These are phyloP conservation scores for Rhodeus uyekii DNA, from an alignment of 2,797 vertebrate species.

Conservation along the genomic window DNA sequence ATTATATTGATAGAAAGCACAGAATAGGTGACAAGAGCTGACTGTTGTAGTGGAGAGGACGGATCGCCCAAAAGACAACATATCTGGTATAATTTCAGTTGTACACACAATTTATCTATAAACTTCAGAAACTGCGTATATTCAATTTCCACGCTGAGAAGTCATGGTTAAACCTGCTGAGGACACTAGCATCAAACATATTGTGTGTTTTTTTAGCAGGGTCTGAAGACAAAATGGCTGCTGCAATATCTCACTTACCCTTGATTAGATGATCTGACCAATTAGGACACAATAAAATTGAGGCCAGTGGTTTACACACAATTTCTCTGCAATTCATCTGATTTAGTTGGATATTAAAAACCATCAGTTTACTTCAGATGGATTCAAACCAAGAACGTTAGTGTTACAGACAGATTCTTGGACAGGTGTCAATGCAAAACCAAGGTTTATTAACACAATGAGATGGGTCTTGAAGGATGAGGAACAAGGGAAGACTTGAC, in stretches of 20 bases:
- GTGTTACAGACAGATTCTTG: too few species aligned
- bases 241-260: background rate
- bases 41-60: background rate
- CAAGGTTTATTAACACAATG: too few species aligned
- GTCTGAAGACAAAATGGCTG: background rate
- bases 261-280: background rate
- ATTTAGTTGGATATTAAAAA: too few species aligned
- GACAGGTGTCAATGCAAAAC: too few species aligned
- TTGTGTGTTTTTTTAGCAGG: background rate
- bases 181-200: background rate
- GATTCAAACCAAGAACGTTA: too few species aligned
- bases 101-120: background rate
- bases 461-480: too few species aligned
- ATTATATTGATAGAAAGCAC: background rate
- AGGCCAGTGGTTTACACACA: background rate
- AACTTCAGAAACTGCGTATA: too few species aligned
- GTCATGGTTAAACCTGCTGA: background rate
- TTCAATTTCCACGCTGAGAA: background rate
- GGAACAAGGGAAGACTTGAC: too few species aligned
- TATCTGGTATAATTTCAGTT: background rate
- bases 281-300: background rate
- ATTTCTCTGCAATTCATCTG: too few species aligned
- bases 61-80: background rate
- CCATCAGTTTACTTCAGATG: too few species aligned
- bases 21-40: background rate